These are phyloP conservation scores for Amyelois transitella DNA, from an alignment of 1,140 invertebrate species.

Conservation along the genomic window DNA sequence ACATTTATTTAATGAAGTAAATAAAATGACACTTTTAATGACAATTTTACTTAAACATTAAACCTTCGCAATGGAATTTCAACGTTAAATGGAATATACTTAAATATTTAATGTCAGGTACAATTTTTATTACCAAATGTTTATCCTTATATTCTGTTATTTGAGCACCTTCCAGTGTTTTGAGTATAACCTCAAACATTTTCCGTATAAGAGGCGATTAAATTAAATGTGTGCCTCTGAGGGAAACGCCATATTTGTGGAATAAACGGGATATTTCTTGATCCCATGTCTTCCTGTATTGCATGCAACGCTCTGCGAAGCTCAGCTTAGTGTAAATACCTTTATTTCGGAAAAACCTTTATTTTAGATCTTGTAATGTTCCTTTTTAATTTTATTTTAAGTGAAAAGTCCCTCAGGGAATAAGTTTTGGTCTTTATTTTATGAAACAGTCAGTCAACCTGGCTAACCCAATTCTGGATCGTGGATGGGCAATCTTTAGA, in stretches of 20 bases:
- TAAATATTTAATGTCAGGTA: background rate
- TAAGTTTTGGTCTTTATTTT: too few species aligned
- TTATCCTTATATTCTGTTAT: background rate
- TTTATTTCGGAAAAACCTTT: background rate
- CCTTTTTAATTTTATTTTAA: background rate
- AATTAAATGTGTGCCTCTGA: constrained; percentile 2
- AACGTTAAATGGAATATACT: background rate
- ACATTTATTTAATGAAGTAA: too few species aligned
- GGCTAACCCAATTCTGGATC: too few species aligned
- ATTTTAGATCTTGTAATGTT: background rate
- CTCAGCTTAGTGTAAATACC: background rate
- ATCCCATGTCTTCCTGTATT: background rate
- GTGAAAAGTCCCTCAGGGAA: too few species aligned
- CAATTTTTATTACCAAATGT: background rate
- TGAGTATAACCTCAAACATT: background rate
- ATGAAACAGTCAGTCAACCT: too few species aligned
- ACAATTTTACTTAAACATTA: too few species aligned
- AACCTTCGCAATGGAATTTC: too few species aligned
- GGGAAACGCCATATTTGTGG: constrained; percentile 1
- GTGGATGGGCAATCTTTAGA: too few species aligned
- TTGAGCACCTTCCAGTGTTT: background rate
- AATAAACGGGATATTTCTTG: constrained; percentile 4
- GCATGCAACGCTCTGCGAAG: background rate
- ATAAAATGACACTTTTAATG: too few species aligned
- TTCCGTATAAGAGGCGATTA: constrained; percentile 4